Conservation (phyloP, 2,888 invertebrate species). For the Dicycla oo region DNA sequence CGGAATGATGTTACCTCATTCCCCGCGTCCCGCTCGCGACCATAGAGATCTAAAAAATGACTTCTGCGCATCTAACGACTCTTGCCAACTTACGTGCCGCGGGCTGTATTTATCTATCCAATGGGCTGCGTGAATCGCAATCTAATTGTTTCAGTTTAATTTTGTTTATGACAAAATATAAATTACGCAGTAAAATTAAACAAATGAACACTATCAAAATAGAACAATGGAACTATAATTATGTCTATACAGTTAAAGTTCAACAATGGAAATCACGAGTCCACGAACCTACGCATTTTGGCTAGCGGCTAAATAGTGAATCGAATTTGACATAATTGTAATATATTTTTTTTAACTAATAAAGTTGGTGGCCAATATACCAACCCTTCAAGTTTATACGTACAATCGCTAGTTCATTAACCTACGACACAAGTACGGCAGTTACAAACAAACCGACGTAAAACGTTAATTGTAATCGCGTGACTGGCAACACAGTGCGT, state of each 20-base stretch:
- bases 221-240: background rate
- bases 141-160: background rate
- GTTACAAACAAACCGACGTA: slow-evolving; percentile 48
- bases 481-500: slow-evolving; percentile 52
- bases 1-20: too few relatives aligned
- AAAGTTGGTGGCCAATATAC: background rate
- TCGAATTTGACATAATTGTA: background rate
- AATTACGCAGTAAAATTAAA: background rate
- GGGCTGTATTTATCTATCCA: too few relatives aligned
- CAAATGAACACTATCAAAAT: slow-evolving; percentile 1
- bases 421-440: slow-evolving; percentile 21
- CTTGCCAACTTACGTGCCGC: too few relatives aligned
- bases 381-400: background rate
- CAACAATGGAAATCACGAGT: background rate
- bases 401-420: slow-evolving; percentile 23
- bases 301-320: background rate
- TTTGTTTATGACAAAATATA: background rate
- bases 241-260: background rate
- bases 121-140: background rate
- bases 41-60: too few relatives aligned
- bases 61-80: too few relatives aligned
- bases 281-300: background rate
- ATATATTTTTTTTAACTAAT: background rate
- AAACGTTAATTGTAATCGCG: slow-evolving; percentile 59
- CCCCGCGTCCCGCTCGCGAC: too few relatives aligned